Evolutionary conservation across 2,888 invertebrate species (phyloP), one percentile per base, ranked within the genome.

Genomic region (Metallyticus violacea): DNA sequence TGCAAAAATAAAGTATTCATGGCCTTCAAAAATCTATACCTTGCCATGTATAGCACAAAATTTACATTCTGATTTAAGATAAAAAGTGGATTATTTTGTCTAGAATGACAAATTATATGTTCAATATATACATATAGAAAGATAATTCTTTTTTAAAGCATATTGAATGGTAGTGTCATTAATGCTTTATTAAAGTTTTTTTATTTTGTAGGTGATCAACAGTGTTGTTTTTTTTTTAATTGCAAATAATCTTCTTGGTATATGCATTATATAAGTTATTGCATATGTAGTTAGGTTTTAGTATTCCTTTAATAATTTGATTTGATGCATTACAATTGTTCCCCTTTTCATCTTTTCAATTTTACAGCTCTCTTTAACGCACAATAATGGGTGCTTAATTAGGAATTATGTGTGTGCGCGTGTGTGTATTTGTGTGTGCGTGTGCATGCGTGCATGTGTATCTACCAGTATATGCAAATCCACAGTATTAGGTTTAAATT

Each of bases 271-370:
- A n/a, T 15, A 2, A 83, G n/a, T 15, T 77, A 7, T 76, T 83
- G 83, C 83, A 76, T 83, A 77, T 83, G 83, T 83, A 83, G 83
- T 25, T 77, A 83, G 83, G n/a, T 81, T 62, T 25, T 26, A 26
- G 81, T 62, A 62, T 40, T 62, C 40, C 25, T 62, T 26, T 77
- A 27, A 77, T 28, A 28, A 77, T 26, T 80, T 6, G 9, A 27
- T 15, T 80, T 80, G 7, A 27, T 80, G 6, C 4, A 26, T 82
- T 82, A 82, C 9, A 15, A 62, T 22, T 62, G n/a, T 62, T 62
- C 15, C 40, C 40, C 40, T 62, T 15, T 62, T 15, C 40, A 62
- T 62, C 82, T 62, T 15, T 83, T 83, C 77, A 83, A 77, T 83
- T 62, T 83, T 27, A 83, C 28, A 77, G 83, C 28, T 77, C 27